These are phyloP conservation scores for Callipepla squamata DNA, from an alignment of 2,113 vertebrate species.

Conservation along the genomic window DNA sequence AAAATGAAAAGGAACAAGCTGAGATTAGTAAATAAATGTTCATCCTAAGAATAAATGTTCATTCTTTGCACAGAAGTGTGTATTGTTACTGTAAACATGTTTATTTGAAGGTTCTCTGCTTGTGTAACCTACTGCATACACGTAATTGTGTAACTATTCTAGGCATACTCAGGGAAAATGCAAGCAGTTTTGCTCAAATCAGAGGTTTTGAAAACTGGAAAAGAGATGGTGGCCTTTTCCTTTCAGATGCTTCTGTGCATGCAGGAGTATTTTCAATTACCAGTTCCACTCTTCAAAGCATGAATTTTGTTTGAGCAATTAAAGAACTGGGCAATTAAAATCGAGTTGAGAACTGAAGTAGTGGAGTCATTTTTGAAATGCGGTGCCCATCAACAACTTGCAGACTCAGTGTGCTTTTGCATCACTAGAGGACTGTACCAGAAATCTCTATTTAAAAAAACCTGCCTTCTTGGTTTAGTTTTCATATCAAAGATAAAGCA, in stretches of 20 bases:
- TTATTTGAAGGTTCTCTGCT: background rate
- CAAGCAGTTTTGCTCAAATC: background rate
- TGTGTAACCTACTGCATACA: background rate
- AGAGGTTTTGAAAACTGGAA: background rate
- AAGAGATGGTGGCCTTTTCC: rapidly evolving
- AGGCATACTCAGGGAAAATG: background rate
- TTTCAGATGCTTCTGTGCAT: background rate
- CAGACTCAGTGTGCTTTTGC: background rate
- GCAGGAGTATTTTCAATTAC: background rate
- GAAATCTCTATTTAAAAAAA: background rate
- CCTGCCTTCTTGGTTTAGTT: background rate
- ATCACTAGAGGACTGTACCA: background rate
- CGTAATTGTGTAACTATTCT: background rate
- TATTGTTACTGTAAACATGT: background rate
- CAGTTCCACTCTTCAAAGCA: background rate
- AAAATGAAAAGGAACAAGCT: background rate
- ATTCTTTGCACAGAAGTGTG: background rate
- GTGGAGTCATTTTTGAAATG: background rate
- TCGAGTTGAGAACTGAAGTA: background rate
- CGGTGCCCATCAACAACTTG: background rate
- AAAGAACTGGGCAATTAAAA: background rate
- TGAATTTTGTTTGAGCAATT: background rate
- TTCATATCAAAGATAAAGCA: background rate
- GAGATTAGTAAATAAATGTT: background rate
- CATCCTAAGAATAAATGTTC: background rate